Evolutionary conservation across 2,113 vertebrate genomes (phyloP).

Genomic region (Abramis brama): DNA sequence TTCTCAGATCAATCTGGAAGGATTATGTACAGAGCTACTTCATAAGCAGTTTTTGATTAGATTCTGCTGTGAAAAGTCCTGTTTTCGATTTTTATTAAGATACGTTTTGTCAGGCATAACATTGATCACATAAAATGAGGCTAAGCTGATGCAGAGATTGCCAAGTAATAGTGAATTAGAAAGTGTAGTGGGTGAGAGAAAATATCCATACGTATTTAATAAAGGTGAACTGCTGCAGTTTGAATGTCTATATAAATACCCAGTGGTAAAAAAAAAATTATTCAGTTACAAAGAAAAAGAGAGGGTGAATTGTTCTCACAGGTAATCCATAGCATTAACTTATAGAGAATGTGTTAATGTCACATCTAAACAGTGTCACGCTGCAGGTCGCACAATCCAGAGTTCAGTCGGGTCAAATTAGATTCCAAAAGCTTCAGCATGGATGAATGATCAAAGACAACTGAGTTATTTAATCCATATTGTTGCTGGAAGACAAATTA

Average conservation of each 20-base stretch:
- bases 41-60: constrained; percentile 68
- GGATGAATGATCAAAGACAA: constrained; percentile 45
- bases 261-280: neutral
- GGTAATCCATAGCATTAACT: neutral
- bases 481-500: constrained; percentile 55
- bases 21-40: constrained; percentile 60
- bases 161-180: constrained; percentile 69
- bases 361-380: neutral
- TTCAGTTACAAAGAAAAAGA: neutral
- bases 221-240: constrained; percentile 39
- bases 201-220: constrained; percentile 65
- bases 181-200: constrained; percentile 43
- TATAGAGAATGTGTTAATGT: neutral
- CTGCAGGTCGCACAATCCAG: neutral
- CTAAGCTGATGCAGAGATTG: constrained; percentile 57
- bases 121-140: constrained; percentile 71
- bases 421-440: neutral
- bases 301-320: neutral
- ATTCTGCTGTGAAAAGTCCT: constrained; percentile 65
- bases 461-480: constrained; percentile 51
- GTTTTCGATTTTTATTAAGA: constrained; percentile 68
- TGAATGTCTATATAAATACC: neutral
- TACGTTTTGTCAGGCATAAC: constrained; percentile 63
- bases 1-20: constrained; percentile 65
- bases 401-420: constrained; percentile 22